Percentiles rank a stretch among this genome's conserved stretches.
phyloP scores from a whole-genome alignment of 2,797 vertebrate species.

The Mionectes olivaceus region DNA sequence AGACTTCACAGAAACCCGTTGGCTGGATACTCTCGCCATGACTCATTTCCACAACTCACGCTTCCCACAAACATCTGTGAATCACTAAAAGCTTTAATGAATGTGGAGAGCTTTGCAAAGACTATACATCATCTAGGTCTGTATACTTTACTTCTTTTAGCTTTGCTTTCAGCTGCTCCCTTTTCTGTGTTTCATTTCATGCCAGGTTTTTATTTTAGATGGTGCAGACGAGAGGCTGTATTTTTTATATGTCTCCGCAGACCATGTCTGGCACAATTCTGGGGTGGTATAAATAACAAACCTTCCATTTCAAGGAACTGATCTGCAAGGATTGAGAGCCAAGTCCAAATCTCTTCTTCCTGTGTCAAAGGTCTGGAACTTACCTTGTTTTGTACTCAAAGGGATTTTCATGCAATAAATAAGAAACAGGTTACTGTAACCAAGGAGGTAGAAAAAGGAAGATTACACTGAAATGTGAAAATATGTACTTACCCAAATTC shows the following conservation, averaged over 20 bases:
- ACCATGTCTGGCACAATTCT: slow-evolving; percentile 34
- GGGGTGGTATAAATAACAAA: slow-evolving; percentile 16
- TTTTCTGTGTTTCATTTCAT: slow-evolving; percentile 6
- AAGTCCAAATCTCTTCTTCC: slow-evolving; percentile 14
- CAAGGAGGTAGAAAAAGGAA: neutral
- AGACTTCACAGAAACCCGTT: slow-evolving; percentile 51
- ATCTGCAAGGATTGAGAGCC: neutral
- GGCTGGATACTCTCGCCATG: slow-evolving; percentile 42
- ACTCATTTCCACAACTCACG: slow-evolving; percentile 54
- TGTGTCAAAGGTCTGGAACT: neutral
- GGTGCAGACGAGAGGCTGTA: neutral
- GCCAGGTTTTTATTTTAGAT: slow-evolving; percentile 39
- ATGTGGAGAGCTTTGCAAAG: neutral
- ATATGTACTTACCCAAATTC: neutral
- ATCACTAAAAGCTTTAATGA: slow-evolving; percentile 53
- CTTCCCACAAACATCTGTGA: slow-evolving; percentile 64
- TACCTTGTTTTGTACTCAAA: neutral
- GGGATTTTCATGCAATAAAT: neutral
- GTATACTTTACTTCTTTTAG: slow-evolving; percentile 23
- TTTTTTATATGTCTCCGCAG: neutral
- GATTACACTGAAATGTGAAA: neutral
- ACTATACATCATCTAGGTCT: slow-evolving; percentile 36
- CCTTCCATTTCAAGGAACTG: neutral
- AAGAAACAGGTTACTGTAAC: neutral
- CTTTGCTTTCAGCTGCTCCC: slow-evolving; percentile 29